Percentiles rank a stretch among this genome's conserved stretches.
These are phyloP conservation scores for Rotaria sp. DNA, from an alignment of 2,888 invertebrate species.

Conservation along the genomic window DNA sequence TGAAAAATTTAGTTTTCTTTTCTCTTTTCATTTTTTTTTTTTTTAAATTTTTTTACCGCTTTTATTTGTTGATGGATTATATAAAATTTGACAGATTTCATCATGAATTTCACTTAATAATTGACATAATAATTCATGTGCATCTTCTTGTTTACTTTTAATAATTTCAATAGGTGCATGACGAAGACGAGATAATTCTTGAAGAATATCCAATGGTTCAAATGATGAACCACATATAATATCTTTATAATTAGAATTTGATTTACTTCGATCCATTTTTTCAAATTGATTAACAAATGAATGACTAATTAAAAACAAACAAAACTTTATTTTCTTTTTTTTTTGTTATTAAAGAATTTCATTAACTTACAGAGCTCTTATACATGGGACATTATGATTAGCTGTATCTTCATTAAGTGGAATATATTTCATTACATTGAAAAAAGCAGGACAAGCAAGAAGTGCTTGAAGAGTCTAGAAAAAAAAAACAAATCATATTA, in stretches of 20 bases:
- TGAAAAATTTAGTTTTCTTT: no score
- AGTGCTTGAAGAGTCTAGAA: conserved; percentile 74
- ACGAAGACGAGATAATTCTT: conserved; percentile 72
- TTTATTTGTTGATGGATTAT: not conserved
- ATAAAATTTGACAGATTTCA: conserved; percentile 66
- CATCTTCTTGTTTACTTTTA: conserved; percentile 74
- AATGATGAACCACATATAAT: conserved; percentile 67
- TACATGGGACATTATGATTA: conserved; percentile 55
- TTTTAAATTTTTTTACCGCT: conserved; percentile 27
- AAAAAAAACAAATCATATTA: not conserved
- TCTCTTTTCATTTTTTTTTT: not conserved
- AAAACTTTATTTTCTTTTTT: no score
- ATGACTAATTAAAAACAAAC: conserved; percentile 44
- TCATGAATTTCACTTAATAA: conserved; percentile 87
- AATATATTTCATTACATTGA: conserved; percentile 77
- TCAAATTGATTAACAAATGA: conserved; percentile 51
- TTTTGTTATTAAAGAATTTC: no score
- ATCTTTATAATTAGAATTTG: conserved; percentile 44
- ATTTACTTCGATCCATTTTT: conserved; percentile 35
- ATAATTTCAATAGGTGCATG: conserved; percentile 56
- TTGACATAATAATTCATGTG: conserved; percentile 88
- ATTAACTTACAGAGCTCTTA: conserved; percentile 43
- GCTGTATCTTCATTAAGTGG: conserved; percentile 57
- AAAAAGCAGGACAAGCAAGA: conserved; percentile 86
- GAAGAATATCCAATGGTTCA: conserved; percentile 76